phyloP scores from a whole-genome alignment of 2,113 vertebrate species.

The Malurus cyaneus region DNA sequence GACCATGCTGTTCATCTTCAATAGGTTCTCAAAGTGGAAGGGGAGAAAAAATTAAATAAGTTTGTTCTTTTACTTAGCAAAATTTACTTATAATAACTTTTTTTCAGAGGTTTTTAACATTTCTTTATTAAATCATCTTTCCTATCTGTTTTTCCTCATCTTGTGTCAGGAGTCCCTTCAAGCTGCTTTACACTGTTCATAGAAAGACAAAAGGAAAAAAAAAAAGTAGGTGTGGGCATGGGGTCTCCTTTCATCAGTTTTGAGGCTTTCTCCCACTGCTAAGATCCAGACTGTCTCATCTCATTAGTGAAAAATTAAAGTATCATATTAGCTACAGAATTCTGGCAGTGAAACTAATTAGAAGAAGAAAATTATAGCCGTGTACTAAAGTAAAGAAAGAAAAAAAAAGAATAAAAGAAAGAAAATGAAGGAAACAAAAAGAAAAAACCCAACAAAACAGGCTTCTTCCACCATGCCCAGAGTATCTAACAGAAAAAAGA shows the following conservation, averaged over 20 bases:
- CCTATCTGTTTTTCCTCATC: not conserved
- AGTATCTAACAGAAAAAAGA: not conserved
- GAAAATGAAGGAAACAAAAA: rapidly evolving
- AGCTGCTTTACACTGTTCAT: not conserved
- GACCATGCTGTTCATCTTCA: not conserved
- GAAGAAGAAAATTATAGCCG: not conserved
- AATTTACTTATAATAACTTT: not conserved
- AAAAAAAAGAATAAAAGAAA: not conserved
- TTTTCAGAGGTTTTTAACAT: not conserved
- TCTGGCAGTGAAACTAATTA: not conserved
- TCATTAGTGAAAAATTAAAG: not conserved
- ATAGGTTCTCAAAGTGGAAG: not conserved
- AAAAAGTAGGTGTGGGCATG: not conserved
- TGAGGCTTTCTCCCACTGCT: not conserved
- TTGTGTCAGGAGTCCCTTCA: not conserved
- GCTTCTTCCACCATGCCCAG: not conserved
- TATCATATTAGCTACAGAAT: not conserved
- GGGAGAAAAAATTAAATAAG: not conserved
- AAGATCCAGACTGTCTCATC: not conserved
- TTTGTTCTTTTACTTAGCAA: not conserved
- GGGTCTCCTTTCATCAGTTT: not conserved
- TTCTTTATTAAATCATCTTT: not conserved
- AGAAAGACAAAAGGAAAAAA: not conserved
- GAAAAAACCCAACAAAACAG: not conserved
- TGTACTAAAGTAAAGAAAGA: too few species aligned